phyloP scores from a whole-genome alignment of 1,140 invertebrate genomes.

The Macrostomum lignano region DNA sequence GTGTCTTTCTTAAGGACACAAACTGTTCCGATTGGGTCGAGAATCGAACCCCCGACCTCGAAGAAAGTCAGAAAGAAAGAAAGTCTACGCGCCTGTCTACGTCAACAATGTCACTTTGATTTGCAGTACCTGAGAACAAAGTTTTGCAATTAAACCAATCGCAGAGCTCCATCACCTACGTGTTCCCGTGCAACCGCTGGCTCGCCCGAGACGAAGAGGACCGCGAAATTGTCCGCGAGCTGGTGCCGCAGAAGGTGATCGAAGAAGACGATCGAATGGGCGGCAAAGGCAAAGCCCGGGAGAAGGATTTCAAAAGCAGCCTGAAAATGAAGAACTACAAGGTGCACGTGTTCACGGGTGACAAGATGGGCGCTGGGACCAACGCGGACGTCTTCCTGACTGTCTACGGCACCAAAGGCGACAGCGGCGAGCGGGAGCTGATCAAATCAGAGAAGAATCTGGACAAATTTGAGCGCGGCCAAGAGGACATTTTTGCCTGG shows the following conservation, averaged over 20 bases:
- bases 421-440: slow-evolving; percentile 22
- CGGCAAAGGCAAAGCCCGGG: slow-evolving; percentile 14
- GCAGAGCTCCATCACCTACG: slow-evolving; percentile 19
- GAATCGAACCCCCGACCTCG: no score
- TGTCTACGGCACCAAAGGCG: slow-evolving; percentile 21
- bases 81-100: no score
- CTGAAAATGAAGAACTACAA: slow-evolving; percentile 18
- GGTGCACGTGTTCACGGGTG: slow-evolving; percentile 20
- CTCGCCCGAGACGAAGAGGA: slow-evolving; percentile 22
- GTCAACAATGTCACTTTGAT: no score
- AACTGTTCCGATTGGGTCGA: no score
- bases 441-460: slow-evolving; percentile 20
- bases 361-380: slow-evolving; percentile 15
- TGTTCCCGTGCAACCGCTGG: slow-evolving; percentile 26
- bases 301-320: slow-evolving; percentile 9
- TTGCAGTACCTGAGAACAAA: no score
- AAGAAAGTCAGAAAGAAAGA: no score
- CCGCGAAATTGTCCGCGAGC: slow-evolving; percentile 18
- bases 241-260: slow-evolving; percentile 16
- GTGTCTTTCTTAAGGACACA: no score
- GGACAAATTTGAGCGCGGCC: slow-evolving; percentile 23
- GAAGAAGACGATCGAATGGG: slow-evolving; percentile 18
- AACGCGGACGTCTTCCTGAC: slow-evolving; percentile 25
- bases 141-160: no score
- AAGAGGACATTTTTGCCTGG: slow-evolving; percentile 6